Evolutionary conservation across 2,113 vertebrate species (phyloP), one percentile per base, ranked within the genome.

Genomic region (Ochotona curzoniae): DNA sequence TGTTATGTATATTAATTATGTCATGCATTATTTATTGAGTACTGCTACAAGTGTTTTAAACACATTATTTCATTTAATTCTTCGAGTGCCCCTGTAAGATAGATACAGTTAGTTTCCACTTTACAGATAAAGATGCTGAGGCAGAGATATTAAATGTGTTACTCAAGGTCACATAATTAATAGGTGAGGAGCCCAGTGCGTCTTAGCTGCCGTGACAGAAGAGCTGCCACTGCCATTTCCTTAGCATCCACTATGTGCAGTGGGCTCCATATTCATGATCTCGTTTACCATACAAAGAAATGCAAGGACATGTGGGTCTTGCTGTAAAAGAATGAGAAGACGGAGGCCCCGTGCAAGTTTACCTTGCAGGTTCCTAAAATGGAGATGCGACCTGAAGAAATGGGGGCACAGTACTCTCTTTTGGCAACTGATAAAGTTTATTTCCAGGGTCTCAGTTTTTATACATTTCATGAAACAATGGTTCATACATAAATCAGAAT

Each of bases 91-190:
- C 23, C 66, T 64, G 5, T 15, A 80, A 47, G 28, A 26, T 87
- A 69, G 63, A 32, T 76, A 25, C 20, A 54, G 0, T 75, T 61
- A 32, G 18, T 51, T 28, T 75, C 21, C 13, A 60, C 38, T 76
- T 81, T 49, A 83, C 18, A 89, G 83, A 67, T 61, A 74, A 81
- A 32, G 47, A 82, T 87, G 35, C 91, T 66, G n/a, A 84, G 51
- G 23, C 15, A 38, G 47, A 75, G 76, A 63, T 4, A 6, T 57
- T 89, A 30, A 84, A 28, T 86, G 78, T 82, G n/a, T 85, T 60
- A 47, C 23, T 47, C n/a, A 67, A 14, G 61, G 54, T 75, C 70
- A 21, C 66, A 17, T 28, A 20, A 18, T 35, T 32, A 21, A 7
- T 38, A 66, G 32, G 9, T 13, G 30, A 63, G 54, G 51, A 80